Evolutionary conservation across 2,797 vertebrate genomes (phyloP).

Genomic region (Myotis pilosus): DNA sequence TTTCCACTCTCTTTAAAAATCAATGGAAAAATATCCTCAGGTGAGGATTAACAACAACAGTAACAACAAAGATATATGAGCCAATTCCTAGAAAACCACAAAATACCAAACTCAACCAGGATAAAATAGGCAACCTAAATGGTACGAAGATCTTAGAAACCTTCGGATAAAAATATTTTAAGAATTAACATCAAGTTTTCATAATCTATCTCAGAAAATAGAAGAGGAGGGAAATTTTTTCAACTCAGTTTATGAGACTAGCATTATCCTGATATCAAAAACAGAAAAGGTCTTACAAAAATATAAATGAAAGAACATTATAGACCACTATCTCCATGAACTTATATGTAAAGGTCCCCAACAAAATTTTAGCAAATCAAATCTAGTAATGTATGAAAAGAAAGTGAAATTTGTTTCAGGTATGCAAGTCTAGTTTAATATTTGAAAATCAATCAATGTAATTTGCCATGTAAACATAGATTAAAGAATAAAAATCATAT

Average conservation of each 20-base stretch:
- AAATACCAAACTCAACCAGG: not conserved
- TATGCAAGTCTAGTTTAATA: not conserved
- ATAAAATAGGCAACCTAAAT: not conserved
- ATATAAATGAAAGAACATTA: not conserved
- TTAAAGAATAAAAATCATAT: not conserved
- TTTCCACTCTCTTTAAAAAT: no score
- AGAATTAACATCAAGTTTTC: not conserved
- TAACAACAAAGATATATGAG: no score
- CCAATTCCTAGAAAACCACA: not conserved
- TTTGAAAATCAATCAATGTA: not conserved
- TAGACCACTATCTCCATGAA: not conserved
- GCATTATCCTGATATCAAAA: not conserved
- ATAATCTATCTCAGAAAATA: not conserved
- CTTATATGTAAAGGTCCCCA: not conserved
- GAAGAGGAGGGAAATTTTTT: not conserved
- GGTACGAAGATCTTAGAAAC: not conserved
- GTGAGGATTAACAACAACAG: no score
- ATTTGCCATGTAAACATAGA: not conserved
- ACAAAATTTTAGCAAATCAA: not conserved
- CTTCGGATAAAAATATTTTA: conserved; percentile 6
- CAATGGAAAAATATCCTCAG: no score
- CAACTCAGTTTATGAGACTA: not conserved
- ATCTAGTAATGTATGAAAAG: not conserved
- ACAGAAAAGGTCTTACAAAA: not conserved
- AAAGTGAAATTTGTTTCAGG: not conserved